Evolutionary conservation across 2,888 invertebrate species (phyloP), one percentile per base, ranked within the genome.

Genomic region (Drosophila mercatorum): DNA sequence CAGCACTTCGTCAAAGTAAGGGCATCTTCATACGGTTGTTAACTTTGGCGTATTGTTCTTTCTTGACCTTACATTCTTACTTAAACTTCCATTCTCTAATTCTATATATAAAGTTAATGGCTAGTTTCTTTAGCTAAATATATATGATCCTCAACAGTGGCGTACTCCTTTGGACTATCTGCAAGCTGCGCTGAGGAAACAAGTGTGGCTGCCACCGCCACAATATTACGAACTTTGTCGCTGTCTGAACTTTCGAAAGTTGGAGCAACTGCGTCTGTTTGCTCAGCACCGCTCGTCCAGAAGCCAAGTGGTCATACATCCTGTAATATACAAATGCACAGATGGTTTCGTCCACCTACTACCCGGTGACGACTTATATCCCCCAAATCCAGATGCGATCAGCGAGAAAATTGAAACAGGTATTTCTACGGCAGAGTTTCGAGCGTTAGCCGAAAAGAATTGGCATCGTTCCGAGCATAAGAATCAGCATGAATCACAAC

Each of bases 181-280:
- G 2, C 66, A 81, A 41, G 65, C 78, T 0, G 70, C 80, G 38
- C 70, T 80, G 2, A 68, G 77, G 0, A 84, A 89, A 51, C 78
- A 91, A 53, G 60, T 91, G 2, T 88, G 90, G 85, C 72, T 97
- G 14, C 95, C 95, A 53, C 95, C 96, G 3, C 97, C 97, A 0
- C 97, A 97, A 92, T 92, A 94, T 58, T 97, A 97, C 90, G 97
- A 97, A 93, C 91, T 97, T 2, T 93, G 94, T 12, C 94, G 95
- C 57, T 92, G 97, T 31, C 91, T 94, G 0, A 94, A 94, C 71
- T 94, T 95, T 76, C 84, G 91, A 7, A 93, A 94, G 53, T 91
- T 96, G 56, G 94, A 95, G 4, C 89, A 94, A 59, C 92, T 97
- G 31, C 85, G 94, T 10, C 83, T 93, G 44, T 95, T 95, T 92